Evolutionary conservation across 2,888 invertebrate species (phyloP).

Genomic region (Acanthacorydalis orientalis): DNA sequence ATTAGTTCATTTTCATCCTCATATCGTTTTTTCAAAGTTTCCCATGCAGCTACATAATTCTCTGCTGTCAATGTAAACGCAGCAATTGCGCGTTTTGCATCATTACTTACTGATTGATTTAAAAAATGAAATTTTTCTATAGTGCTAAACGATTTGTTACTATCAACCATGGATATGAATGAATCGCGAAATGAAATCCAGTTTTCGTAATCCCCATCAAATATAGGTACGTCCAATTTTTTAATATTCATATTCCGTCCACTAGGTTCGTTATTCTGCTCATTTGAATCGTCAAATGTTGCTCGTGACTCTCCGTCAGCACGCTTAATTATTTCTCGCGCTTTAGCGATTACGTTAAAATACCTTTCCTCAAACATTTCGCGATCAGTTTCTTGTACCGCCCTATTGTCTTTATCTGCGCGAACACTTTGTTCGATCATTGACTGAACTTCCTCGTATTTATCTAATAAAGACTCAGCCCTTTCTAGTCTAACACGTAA

Average conservation of each 20-base stretch:
- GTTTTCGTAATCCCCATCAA: neutral
- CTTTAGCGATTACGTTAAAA: no score
- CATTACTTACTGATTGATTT: neutral
- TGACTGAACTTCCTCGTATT: no score
- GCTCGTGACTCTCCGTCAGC: no score
- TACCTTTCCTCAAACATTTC: no score
- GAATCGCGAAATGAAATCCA: neutral
- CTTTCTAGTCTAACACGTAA: no score
- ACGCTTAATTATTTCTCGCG: no score
- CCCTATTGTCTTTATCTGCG: no score
- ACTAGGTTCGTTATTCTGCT: no score
- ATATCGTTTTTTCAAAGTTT: neutral
- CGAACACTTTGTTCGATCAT: no score
- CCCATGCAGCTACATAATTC: neutral
- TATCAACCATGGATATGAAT: neutral
- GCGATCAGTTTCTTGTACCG: no score
- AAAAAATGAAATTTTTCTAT: conserved; percentile 1
- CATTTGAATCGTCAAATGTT: no score
- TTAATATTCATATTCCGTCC: neutral
- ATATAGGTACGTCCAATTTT: neutral
- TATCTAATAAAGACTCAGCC: no score
- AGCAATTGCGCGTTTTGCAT: neutral
- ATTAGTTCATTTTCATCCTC: neutral
- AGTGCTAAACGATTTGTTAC: neutral
- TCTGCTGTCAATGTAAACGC: neutral